Base-by-base conservation (phyloP, 1,140 invertebrate genomes). In the Oscheius sp. region DNA sequence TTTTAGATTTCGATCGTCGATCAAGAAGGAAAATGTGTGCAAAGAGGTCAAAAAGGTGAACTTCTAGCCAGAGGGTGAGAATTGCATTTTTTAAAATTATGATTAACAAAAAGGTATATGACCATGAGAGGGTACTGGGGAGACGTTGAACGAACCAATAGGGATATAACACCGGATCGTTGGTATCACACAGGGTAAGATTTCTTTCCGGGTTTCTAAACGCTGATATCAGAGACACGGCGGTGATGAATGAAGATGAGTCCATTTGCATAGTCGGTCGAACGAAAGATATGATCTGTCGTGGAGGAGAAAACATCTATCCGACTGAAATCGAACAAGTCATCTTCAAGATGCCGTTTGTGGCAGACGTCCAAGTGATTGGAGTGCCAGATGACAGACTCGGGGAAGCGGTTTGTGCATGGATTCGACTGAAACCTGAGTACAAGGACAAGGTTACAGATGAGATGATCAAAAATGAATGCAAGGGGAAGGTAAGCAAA, bases 121-220 rank as follows among this genome's bases (percentile, higher is more conserved):
- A 89, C 86, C 2, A 95, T 96, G 91, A 80, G 91, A 35, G 88
- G 89, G 18, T 97, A 97, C 84, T 94, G 90, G 89, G 86, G 88
- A 2, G 93, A 97, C 79, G 87, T 89, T 2, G 88, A 89, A 35
- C 92, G 90, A 85, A 97, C 93, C 0, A 88, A 85, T 23, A 89
- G 91, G 77, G 88, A 88, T 0, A 86, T 95, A 0, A 87, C 85
- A 7, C 55, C 85, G 1, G 91, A 91, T 36, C 86, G 89, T 18
- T 97, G 95, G 95, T 87, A 94, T 2, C 89, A 89, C 78, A 94
- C 93, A 10, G 94, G 93, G 91, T 92, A 88, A 87, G 82, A 35
- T 20, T n/a, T n/a, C n/a, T n/a, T n/a, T n/a, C n/a, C n/a, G n/a
- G n/a, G n/a, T n/a, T n/a, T n/a, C n/a, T n/a, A n/a, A n/a, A n/a